Evolutionary conservation across 2,113 vertebrate genomes (phyloP).

Genomic region (Plotosus lineatus): DNA sequence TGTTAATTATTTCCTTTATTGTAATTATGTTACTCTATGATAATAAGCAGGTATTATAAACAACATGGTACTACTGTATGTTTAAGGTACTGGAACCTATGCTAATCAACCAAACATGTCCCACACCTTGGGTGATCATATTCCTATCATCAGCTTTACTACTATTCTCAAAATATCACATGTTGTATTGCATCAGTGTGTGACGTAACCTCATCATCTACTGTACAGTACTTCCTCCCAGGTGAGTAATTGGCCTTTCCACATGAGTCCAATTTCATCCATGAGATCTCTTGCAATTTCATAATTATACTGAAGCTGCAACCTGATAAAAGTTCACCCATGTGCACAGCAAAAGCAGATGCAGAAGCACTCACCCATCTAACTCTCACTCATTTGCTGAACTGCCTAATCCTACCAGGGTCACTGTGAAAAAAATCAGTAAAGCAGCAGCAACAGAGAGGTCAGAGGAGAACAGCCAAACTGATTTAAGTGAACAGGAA

Average conservation of each 20-base stretch:
- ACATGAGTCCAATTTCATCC: slow-evolving; percentile 5
- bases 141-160: background rate
- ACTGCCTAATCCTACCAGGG: too few relatives aligned
- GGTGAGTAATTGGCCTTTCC: background rate
- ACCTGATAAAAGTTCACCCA: background rate
- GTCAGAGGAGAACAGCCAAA: too few relatives aligned
- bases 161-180: background rate
- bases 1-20: too few relatives aligned
- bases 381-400: too few relatives aligned
- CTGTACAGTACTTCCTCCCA: background rate
- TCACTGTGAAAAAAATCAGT: too few relatives aligned
- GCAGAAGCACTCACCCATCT: background rate
- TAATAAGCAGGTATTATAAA: background rate
- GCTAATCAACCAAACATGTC: background rate
- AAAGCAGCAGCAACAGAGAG: too few relatives aligned
- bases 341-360: background rate
- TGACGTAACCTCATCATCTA: background rate
- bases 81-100: background rate
- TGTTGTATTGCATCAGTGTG: background rate
- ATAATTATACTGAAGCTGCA: background rate
- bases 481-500: too few relatives aligned
- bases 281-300: slow-evolving; percentile 10
- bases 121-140: background rate
- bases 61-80: background rate
- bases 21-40: background rate